phyloP scores from a whole-genome alignment of 2,113 vertebrate genomes.

The Ifrita kowaldi region DNA sequence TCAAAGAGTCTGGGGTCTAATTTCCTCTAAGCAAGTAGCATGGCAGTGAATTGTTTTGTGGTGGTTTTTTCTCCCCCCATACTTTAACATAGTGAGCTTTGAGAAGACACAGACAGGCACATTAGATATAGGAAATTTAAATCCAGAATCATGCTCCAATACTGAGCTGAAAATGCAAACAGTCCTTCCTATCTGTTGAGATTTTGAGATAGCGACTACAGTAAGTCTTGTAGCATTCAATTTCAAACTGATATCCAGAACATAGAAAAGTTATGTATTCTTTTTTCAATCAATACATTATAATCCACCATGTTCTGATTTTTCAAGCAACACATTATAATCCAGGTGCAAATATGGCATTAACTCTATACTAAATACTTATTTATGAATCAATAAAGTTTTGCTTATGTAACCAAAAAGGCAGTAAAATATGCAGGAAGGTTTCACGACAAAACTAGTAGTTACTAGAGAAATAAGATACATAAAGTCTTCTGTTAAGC shows the following conservation, averaged over 20 bases:
- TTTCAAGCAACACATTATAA: background rate
- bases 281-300: background rate
- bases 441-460: background rate
- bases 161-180: background rate
- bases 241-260: background rate
- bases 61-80: fast-evolving
- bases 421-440: background rate
- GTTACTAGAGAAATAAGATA: background rate
- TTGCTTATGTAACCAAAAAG: background rate
- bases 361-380: background rate
- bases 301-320: background rate
- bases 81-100: background rate
- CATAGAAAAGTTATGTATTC: background rate
- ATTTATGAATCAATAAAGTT: background rate
- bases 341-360: background rate
- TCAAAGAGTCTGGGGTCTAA: background rate
- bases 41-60: background rate
- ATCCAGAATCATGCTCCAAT: background rate
- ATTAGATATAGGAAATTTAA: background rate
- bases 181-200: background rate
- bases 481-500: background rate
- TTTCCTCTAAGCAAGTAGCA: background rate
- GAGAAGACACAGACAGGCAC: background rate
- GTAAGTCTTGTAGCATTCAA: background rate
- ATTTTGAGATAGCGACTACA: background rate